Percentiles rank a stretch among this genome's conserved stretches.
Conservation (phyloP, 2,888 invertebrate genomes). For the Argyra leucocephala region DNA sequence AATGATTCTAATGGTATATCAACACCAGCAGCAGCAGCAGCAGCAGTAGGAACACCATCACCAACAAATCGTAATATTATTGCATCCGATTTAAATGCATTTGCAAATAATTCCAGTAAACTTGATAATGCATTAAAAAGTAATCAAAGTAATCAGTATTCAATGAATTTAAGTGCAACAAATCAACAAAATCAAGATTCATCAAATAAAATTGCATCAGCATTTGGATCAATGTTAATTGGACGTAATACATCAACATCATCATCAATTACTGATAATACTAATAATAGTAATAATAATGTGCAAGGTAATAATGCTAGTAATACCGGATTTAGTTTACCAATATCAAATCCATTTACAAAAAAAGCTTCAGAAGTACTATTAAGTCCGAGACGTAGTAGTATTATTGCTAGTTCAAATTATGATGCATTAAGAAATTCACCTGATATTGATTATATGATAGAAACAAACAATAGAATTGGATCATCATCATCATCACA, state of each 20-base stretch:
- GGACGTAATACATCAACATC: neutral
- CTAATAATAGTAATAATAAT: neutral
- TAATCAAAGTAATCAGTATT: slow-evolving; percentile 9
- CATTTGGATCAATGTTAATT: neutral
- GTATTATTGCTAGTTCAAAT: slow-evolving; percentile 8
- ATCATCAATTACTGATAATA: neutral
- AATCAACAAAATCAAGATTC: neutral
- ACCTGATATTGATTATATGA: slow-evolving; percentile 20
- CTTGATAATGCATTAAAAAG: slow-evolving; percentile 16
- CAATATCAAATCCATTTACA: slow-evolving; percentile 17
- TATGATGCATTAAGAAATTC: slow-evolving; percentile 21
- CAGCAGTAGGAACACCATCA: too few species aligned
- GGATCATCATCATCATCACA: neutral
- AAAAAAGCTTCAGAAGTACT: slow-evolving; percentile 15
- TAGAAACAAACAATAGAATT: neutral
- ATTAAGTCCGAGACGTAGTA: slow-evolving; percentile 14
- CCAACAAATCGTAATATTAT: slow-evolving; percentile 9
- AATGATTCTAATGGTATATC: too few species aligned
- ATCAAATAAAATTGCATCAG: neutral
- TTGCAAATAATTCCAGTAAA: slow-evolving; percentile 20
- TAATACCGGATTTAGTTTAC: neutral
- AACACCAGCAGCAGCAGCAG: too few species aligned
- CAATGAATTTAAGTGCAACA: neutral
- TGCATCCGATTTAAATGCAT: slow-evolving; percentile 16
- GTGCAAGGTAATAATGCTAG: neutral